phyloP scores from a whole-genome alignment of 2,113 vertebrate genomes.

The Rhombomys opimus region DNA sequence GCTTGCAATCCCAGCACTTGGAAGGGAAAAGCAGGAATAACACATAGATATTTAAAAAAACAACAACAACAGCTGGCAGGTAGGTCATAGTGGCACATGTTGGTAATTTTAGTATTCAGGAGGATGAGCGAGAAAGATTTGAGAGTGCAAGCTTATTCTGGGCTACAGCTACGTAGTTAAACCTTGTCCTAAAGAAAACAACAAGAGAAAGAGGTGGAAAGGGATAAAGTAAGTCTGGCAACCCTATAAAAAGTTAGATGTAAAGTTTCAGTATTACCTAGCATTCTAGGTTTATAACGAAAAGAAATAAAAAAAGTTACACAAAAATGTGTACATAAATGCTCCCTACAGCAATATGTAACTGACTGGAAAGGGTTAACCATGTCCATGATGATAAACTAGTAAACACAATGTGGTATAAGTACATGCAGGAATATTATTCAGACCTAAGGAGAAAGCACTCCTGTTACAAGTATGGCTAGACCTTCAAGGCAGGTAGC shows the following conservation, averaged over 20 bases:
- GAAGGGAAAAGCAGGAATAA: background rate
- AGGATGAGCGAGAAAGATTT: background rate
- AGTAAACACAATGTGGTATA: constrained; percentile 41
- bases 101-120: background rate
- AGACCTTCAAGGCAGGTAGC: constrained; percentile 44
- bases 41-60: background rate
- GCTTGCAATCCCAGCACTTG: background rate
- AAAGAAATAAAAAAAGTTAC: constrained; percentile 36
- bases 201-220: background rate
- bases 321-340: constrained; percentile 17
- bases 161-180: background rate
- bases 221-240: background rate
- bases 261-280: constrained; percentile 34
- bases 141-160: background rate
- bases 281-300: background rate
- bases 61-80: background rate
- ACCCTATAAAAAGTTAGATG: constrained; percentile 17
- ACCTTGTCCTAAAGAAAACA: background rate
- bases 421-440: background rate
- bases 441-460: constrained; percentile 4
- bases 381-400: background rate
- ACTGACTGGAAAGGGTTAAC: background rate
- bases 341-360: background rate
- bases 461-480: constrained; percentile 2
- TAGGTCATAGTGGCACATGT: background rate